phyloP scores from a whole-genome alignment of 92 coral and sea anemone species.

The Phenganax marumi region DNA sequence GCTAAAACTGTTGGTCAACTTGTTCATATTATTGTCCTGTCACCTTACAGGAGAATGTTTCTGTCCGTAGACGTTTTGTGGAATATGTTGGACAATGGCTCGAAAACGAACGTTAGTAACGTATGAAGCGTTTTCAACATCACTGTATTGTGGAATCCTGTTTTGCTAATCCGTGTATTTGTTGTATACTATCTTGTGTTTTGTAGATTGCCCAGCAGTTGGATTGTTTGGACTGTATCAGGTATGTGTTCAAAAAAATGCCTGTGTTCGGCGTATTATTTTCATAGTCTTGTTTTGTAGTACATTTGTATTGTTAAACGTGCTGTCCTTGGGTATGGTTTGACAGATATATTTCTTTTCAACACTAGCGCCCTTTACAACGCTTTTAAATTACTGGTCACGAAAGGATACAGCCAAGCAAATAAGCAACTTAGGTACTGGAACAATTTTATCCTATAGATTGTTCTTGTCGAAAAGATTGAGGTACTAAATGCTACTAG shows the following conservation, averaged over 20 bases:
- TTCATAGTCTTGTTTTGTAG: too few relatives aligned
- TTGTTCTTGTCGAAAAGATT: too few relatives aligned
- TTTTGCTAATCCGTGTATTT: background rate
- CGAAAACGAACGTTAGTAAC: constrained; percentile 57
- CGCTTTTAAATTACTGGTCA: constrained; percentile 67
- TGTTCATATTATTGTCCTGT: background rate
- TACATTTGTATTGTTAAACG: too few relatives aligned
- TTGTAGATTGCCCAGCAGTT: constrained; percentile 80
- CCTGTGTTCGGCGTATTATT: too few relatives aligned
- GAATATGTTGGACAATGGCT: constrained; percentile 87
- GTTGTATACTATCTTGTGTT: background rate
- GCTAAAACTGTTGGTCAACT: background rate
- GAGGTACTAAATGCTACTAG: too few relatives aligned
- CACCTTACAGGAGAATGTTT: constrained; percentile 61
- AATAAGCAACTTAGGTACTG: constrained; percentile 85
- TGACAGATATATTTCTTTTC: background rate
- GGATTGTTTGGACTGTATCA: constrained; percentile 78
- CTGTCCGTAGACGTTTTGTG: constrained; percentile 88
- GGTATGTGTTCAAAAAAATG: constrained; percentile 48
- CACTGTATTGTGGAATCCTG: background rate
- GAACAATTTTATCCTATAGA: too few relatives aligned
- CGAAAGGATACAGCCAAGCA: constrained; percentile 87
- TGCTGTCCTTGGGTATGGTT: background rate
- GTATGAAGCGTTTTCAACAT: background rate
- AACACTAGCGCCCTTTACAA: constrained; percentile 68